Evolutionary conservation across 2,113 vertebrate genomes (phyloP).

Genomic region (Tetrao urogallus): DNA sequence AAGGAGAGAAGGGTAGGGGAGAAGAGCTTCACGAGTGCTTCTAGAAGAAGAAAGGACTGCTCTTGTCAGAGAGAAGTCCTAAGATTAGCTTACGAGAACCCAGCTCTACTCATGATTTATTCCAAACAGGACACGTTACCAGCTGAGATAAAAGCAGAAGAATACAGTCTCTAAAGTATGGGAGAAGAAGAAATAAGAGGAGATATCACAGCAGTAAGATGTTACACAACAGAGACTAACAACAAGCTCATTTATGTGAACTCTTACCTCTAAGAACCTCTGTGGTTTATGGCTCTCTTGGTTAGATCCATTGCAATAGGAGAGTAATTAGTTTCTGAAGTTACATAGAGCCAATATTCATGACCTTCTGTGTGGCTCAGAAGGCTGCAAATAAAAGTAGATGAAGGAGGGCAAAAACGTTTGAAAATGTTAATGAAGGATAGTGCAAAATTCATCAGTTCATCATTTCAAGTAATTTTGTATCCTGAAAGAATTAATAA

Average conservation of each 20-base stretch:
- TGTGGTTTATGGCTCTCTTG: not conserved
- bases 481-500: conserved; percentile 16
- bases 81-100: not conserved
- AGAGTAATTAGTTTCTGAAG: not conserved
- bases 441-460: not conserved
- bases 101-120: not conserved
- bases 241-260: not conserved
- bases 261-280: not conserved
- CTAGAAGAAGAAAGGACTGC: not conserved
- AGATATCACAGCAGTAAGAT: not conserved
- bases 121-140: not conserved
- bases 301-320: not conserved
- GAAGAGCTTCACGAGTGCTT: not conserved
- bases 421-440: not conserved
- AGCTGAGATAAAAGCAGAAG: not conserved
- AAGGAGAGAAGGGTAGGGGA: not conserved
- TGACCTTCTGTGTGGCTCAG: not conserved
- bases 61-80: not conserved
- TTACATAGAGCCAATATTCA: not conserved
- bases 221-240: not conserved
- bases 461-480: not conserved
- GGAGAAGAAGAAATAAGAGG: not conserved
- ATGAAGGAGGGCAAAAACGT: not conserved
- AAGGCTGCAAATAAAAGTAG: conserved; percentile 1
- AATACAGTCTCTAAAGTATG: not conserved